Conservation (phyloP, 1,140 invertebrate genomes). For the Cyclargus thomasi region DNA sequence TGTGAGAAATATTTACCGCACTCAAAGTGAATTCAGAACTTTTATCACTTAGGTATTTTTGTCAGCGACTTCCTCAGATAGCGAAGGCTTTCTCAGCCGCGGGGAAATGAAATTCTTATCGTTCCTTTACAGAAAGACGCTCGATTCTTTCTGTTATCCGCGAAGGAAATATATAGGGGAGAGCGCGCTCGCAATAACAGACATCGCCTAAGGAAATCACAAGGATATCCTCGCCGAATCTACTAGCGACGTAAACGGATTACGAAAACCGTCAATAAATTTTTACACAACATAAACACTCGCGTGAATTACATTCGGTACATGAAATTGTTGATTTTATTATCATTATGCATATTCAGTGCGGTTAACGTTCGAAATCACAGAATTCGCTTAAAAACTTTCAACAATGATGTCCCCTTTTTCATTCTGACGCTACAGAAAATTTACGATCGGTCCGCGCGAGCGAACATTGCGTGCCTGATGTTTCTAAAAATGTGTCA, state of each 20-base stretch:
- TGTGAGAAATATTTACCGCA: slow-evolving; percentile 29
- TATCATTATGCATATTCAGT: slow-evolving; percentile 48
- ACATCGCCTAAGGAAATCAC: slow-evolving; percentile 58
- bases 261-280: slow-evolving; percentile 27
- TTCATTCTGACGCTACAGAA: slow-evolving; percentile 70
- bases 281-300: slow-evolving; percentile 24
- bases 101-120: slow-evolving; percentile 75
- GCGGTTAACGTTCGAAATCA: slow-evolving; percentile 56
- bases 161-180: slow-evolving; percentile 63
- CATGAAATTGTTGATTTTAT: slow-evolving; percentile 38
- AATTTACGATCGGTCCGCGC: slow-evolving; percentile 65
- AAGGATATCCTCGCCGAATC: slow-evolving; percentile 43
- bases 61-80: slow-evolving; percentile 66
- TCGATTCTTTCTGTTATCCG: slow-evolving; percentile 67
- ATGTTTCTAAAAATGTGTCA: slow-evolving; percentile 74
- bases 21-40: slow-evolving; percentile 59
- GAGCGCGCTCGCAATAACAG: slow-evolving; percentile 51
- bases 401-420: slow-evolving; percentile 71
- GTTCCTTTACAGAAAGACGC: slow-evolving; percentile 58
- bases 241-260: slow-evolving; percentile 28
- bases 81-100: slow-evolving; percentile 55
- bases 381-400: slow-evolving; percentile 63
- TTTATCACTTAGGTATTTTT: slow-evolving; percentile 73
- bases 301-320: slow-evolving; percentile 20
- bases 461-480: slow-evolving; percentile 63